These are phyloP conservation scores for Pagetopsis macropterus DNA, from an alignment of 2,797 vertebrate genomes.

Conservation along the genomic window DNA sequence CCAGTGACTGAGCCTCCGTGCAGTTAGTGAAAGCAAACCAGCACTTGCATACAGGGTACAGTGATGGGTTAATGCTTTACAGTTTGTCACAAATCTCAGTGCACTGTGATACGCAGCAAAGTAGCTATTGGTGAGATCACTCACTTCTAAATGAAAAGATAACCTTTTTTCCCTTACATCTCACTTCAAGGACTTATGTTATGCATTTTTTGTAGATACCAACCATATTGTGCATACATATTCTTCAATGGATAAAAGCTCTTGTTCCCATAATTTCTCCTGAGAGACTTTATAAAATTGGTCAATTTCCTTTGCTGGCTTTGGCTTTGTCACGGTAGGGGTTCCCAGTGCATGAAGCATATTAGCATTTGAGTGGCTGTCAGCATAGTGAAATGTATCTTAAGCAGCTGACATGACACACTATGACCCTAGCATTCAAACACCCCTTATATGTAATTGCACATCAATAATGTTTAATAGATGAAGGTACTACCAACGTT, in stretches of 20 bases:
- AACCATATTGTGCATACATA: constrained; percentile 30
- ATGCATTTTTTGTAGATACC: constrained; percentile 60
- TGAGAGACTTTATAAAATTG: constrained; percentile 25
- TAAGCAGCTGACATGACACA: background rate
- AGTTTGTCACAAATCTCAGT: too few relatives aligned
- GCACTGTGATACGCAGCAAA: too few relatives aligned
- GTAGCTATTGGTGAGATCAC: constrained; percentile 48
- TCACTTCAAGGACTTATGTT: constrained; percentile 45
- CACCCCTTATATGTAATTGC: too few relatives aligned
- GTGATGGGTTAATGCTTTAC: too few relatives aligned
- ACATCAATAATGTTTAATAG: too few relatives aligned
- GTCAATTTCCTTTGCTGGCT: constrained; percentile 13
- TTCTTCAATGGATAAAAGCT: constrained; percentile 24
- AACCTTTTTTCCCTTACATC: constrained; percentile 52
- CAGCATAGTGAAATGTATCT: background rate
- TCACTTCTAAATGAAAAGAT: constrained; percentile 36
- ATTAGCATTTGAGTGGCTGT: background rate
- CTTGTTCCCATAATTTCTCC: constrained; percentile 38
- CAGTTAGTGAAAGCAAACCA: too few relatives aligned
- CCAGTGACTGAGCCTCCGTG: too few relatives aligned
- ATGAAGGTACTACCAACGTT: too few relatives aligned
- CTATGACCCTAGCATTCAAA: too few relatives aligned
- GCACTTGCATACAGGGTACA: too few relatives aligned
- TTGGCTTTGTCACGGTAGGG: constrained; percentile 10
- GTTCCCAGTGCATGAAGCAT: constrained; percentile 14